Evolutionary conservation across 1,140 invertebrate species (phyloP), one percentile per base, ranked within the genome.

Genomic region (Drosophila funebris): DNA sequence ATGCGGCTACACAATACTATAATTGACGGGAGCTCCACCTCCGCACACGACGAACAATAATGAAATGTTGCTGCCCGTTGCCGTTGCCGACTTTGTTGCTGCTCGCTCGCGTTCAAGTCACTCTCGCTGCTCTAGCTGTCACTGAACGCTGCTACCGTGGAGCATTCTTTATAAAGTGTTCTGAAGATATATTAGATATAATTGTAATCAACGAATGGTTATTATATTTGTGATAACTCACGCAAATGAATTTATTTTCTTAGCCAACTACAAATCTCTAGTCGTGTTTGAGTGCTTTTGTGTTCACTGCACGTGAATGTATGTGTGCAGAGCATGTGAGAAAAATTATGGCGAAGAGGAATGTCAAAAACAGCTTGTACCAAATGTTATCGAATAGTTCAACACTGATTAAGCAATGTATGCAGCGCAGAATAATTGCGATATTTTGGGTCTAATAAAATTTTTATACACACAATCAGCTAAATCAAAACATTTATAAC

Each of bases 11-110:
- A 68, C 57, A 64, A 84, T 66, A 78, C 75, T 88, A 82, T 87
- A 85, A 85, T 87, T 85, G 82, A 85, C 83, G 71, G 69, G 43
- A 68, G 74, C 60, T 85, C 76, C 81, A 85, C 81, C 81, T 81
- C 74, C 78, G 78, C 78, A 62, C 76, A 78, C 76, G 60, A 78
- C 73, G 56, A 64, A 56, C 61, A 74, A 67, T 61, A 70, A 68
- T 70, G 63, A 83, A 73, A 81, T 66, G 72, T 71, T 69, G 52
- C 62, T 61, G 48, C 24, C 48, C 31, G 31, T 33, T 33, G 41
- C 56, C 44, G 76, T 66, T 73, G 57, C 57, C 67, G 61, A 56
- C 50, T 66, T 56, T 61, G 64, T 44, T 70, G 69, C 37, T 79
- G 48, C 67, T 64, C 70, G 60, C 41, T 70, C 6, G 56, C 63